These are phyloP conservation scores for Notolepis coatsorum DNA, from an alignment of 2,797 vertebrate species.

Conservation along the genomic window DNA sequence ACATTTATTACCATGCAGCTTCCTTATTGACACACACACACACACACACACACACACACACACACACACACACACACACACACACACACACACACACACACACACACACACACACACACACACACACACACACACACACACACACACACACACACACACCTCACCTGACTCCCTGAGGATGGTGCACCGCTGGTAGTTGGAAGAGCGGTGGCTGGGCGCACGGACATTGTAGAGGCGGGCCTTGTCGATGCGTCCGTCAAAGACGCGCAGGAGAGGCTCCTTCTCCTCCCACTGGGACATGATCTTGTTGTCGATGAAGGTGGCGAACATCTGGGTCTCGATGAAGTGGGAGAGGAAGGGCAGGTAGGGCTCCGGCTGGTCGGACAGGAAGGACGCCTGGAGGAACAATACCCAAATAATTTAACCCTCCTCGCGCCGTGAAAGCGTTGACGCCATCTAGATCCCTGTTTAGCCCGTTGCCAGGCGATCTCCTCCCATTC, in stretches of 20 bases:
- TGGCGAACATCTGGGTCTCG: slow-evolving; percentile 98
- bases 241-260: slow-evolving; percentile 91
- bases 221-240: slow-evolving; percentile 89
- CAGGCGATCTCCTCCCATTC: too few species aligned
- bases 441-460: too few species aligned
- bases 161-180: slow-evolving; percentile 91
- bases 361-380: slow-evolving; percentile 93
- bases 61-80: not conserved
- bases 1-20: too few species aligned
- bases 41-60: not conserved
- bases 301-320: slow-evolving; percentile 96
- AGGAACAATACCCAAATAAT: too few species aligned
- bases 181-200: slow-evolving; percentile 90
- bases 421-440: too few species aligned
- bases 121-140: not conserved
- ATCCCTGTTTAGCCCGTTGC: too few species aligned
- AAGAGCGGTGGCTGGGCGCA: slow-evolving; percentile 88
- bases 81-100: not conserved
- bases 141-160: slow-evolving; percentile 18
- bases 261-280: slow-evolving; percentile 90
- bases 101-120: not conserved
- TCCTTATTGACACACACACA: not conserved
- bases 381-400: slow-evolving; percentile 94
- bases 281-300: slow-evolving; percentile 97
- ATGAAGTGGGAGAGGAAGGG: slow-evolving; percentile 97